A percentile compares a stretch with the other conserved stretches of the same genome.
Evolutionary conservation across 2,113 vertebrate species (phyloP).

Genomic region (Coptodon rendalli): DNA sequence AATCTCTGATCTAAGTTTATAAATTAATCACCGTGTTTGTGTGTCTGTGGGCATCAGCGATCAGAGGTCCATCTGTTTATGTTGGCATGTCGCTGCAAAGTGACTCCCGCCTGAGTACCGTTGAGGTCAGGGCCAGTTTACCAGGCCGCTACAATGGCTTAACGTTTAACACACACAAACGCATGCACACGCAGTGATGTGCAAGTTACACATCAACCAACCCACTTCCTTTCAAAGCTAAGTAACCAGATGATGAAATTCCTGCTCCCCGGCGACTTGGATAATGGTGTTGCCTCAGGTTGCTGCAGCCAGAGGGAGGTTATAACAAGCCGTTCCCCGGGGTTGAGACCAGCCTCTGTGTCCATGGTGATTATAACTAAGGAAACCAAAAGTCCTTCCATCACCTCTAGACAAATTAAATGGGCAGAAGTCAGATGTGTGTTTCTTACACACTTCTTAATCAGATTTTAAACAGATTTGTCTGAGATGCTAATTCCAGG

Average conservation of each 20-base stretch:
- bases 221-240: background rate
- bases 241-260: conserved; percentile 42
- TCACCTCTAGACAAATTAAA: conserved; percentile 29
- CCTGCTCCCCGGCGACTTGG: conserved; percentile 15
- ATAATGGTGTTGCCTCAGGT: conserved; percentile 33
- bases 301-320: conserved; percentile 18
- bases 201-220: background rate
- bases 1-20: background rate
- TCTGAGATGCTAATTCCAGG: conserved; percentile 22
- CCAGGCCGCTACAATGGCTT: background rate
- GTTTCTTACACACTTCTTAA: conserved; percentile 20
- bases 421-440: conserved; percentile 9
- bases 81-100: background rate
- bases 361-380: conserved; percentile 25
- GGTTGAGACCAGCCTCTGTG: background rate
- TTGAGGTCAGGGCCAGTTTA: conserved; percentile 2
- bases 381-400: conserved; percentile 22
- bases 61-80: conserved; percentile 7
- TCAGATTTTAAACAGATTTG: conserved; percentile 42
- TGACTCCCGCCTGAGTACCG: background rate
- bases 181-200: background rate
- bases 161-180: background rate
- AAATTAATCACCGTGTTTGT: background rate
- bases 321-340: background rate
- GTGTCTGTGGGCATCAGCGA: background rate